Percentiles rank a stretch among this genome's conserved stretches.
phyloP scores from a whole-genome alignment of 1,140 invertebrate species.

The Drosophila novamexicana region DNA sequence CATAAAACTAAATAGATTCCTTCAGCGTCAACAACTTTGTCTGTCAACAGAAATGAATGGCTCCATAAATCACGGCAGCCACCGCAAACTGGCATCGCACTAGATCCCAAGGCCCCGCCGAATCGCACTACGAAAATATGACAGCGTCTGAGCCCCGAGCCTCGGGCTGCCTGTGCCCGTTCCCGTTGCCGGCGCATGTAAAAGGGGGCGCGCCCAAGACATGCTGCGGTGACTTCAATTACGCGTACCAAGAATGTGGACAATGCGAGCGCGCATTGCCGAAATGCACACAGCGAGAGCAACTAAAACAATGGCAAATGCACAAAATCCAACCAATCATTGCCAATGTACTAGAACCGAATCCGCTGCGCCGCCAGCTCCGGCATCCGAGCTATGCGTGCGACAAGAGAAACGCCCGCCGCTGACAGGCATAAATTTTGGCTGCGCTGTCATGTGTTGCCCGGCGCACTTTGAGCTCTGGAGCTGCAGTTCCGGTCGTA shows the following conservation, averaged over 20 bases:
- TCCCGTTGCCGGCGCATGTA: constrained; percentile 44
- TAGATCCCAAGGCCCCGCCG: constrained; percentile 13
- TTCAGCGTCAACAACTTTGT: constrained; percentile 83
- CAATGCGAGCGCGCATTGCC: constrained; percentile 66
- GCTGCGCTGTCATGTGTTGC: constrained; percentile 45
- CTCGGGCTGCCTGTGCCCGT: constrained; percentile 16
- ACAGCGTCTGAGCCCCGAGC: constrained; percentile 41
- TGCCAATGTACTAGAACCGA: constrained; percentile 76
- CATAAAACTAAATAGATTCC: constrained; percentile 82
- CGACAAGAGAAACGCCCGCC: constrained; percentile 51
- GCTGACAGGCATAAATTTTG: constrained; percentile 74
- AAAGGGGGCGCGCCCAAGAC: constrained; percentile 68
- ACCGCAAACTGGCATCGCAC: constrained; percentile 48
- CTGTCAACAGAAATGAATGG: constrained; percentile 84
- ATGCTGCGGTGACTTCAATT: constrained; percentile 82
- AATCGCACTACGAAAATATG: constrained; percentile 53
- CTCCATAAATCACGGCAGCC: constrained; percentile 81
- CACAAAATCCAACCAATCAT: constrained; percentile 71
- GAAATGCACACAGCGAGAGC: constrained; percentile 36
- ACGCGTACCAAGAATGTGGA: constrained; percentile 77
- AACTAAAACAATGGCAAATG: constrained; percentile 14
- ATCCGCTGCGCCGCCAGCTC: constrained; percentile 10
- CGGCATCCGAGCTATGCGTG: constrained; percentile 55
- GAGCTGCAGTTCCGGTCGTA: constrained; percentile 43
- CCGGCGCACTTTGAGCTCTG: constrained; percentile 20